Evolutionary conservation across 2,797 vertebrate species (phyloP).

Genomic region (Chelmon rostratus): DNA sequence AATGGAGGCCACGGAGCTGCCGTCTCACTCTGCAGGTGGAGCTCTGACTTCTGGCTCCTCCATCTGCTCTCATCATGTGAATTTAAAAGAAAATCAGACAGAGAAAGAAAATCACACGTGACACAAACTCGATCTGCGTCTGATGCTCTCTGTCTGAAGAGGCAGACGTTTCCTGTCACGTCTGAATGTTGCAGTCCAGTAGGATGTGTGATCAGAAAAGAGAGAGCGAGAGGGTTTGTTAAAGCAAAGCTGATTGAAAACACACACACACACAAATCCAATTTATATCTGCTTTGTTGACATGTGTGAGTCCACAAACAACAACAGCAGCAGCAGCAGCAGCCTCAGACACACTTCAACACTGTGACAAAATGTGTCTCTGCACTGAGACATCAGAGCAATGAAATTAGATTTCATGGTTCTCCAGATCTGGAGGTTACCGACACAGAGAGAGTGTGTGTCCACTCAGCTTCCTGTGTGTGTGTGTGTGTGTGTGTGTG

Average conservation of each 20-base stretch:
- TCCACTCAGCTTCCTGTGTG: background rate
- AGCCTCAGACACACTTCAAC: conserved; percentile 21
- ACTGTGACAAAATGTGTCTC: conserved; percentile 17
- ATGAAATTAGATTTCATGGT: conserved; percentile 42
- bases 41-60: background rate
- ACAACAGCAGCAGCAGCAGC: conserved; percentile 6
- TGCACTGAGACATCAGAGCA: background rate
- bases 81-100: background rate
- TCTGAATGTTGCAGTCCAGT: no score
- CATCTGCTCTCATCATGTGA: background rate
- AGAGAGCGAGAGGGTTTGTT: no score
- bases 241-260: no score
- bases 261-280: conserved; percentile 34
- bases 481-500: background rate
- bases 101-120: background rate
- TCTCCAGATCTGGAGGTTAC: conserved; percentile 38
- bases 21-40: background rate
- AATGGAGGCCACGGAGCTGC: background rate
- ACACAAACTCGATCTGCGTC: background rate
- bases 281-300: conserved; percentile 30
- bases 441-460: background rate
- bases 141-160: background rate
- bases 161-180: background rate
- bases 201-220: no score
- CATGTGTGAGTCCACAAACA: conserved; percentile 10